These are phyloP conservation scores for Diarsia dahlii DNA, from an alignment of 2,888 invertebrate genomes.

Conservation along the genomic window DNA sequence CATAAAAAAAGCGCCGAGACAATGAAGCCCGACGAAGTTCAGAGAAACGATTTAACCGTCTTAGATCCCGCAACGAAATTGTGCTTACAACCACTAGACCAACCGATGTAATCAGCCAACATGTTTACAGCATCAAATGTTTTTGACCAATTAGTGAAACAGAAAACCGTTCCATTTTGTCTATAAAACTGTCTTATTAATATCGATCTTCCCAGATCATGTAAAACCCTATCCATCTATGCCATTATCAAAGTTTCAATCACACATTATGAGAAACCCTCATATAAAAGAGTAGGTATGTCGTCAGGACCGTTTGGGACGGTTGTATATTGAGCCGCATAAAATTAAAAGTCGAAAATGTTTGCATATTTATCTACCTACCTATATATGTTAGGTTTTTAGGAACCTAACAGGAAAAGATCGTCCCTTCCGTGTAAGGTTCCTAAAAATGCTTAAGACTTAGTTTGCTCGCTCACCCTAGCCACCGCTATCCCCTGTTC, in stretches of 20 bases:
- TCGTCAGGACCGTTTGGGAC: background rate
- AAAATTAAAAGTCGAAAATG: no score
- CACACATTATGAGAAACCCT: constrained; percentile 28
- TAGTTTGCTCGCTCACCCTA: background rate
- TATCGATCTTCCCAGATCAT: constrained; percentile 24
- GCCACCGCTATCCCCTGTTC: background rate
- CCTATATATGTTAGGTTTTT: background rate
- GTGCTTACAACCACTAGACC: no score
- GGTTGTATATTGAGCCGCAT: no score
- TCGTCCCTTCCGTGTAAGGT: no score
- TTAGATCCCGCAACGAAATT: no score
- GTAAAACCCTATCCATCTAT: constrained; percentile 8
- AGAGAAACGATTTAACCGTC: no score
- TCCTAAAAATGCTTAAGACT: background rate
- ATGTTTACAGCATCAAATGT: background rate
- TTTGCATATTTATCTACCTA: no score
- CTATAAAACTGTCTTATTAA: constrained; percentile 7
- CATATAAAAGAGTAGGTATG: background rate
- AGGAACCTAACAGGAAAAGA: background rate
- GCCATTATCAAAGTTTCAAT: constrained; percentile 30
- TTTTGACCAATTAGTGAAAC: background rate
- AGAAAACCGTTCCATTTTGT: background rate
- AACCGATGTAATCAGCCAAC: no score
- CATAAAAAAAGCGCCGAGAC: no score
- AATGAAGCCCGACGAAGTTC: no score